These are phyloP conservation scores for Drosophila subquinaria DNA, from an alignment of 2,888 invertebrate genomes.

Conservation along the genomic window DNA sequence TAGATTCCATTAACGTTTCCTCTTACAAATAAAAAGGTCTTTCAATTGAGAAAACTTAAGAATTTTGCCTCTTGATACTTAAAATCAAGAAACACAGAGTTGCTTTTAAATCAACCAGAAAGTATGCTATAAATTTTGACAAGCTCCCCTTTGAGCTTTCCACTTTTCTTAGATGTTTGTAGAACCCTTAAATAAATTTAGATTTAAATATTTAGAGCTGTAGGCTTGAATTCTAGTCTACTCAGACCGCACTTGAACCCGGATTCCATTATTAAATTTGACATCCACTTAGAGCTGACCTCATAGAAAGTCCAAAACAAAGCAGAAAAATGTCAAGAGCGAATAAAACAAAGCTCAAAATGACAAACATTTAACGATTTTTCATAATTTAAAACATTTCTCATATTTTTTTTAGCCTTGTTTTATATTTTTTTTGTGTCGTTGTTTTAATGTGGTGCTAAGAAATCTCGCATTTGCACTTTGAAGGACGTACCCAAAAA, in stretches of 20 bases:
- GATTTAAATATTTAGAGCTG: neutral
- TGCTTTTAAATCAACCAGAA: too few species aligned
- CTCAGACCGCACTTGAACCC: conserved; percentile 11
- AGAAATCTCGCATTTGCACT: conserved; percentile 77
- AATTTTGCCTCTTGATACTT: neutral
- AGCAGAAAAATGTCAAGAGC: conserved; percentile 1
- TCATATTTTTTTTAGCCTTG: conserved; percentile 24
- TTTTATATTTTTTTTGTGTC: conserved; percentile 35
- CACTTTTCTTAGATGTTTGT: neutral
- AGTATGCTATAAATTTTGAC: neutral
- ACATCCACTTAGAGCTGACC: conserved; percentile 18
- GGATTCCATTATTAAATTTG: conserved; percentile 6
- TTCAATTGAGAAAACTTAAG: neutral
- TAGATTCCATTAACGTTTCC: too few species aligned
- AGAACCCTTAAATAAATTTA: neutral
- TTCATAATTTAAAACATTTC: conserved; percentile 42
- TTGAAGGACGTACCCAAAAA: conserved; percentile 42
- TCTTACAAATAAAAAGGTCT: too few species aligned
- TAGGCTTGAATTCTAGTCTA: neutral
- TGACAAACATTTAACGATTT: conserved; percentile 34
- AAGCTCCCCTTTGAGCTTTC: neutral
- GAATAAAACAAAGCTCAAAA: conserved; percentile 13
- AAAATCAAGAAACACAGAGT: neutral
- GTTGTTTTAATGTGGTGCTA: conserved; percentile 71
- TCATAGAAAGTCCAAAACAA: neutral